Evolutionary conservation across 2,888 invertebrate genomes (phyloP), one percentile per base, ranked within the genome.

Genomic region (Morpho achilles): DNA sequence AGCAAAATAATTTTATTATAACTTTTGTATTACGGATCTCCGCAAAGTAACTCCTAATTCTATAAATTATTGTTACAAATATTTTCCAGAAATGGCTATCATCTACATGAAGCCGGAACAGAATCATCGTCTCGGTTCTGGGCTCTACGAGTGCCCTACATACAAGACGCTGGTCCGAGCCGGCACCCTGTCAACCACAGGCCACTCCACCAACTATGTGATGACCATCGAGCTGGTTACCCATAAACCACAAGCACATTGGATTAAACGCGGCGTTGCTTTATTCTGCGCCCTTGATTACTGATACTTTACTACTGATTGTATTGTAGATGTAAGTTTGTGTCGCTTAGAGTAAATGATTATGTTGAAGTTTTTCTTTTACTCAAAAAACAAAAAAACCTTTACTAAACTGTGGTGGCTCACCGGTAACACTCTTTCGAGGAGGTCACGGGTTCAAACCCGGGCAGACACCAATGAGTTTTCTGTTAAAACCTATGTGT

Each of bases 161-260:
- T 96, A 96, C 84, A 96, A 96, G 91, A 96, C 96, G 0, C 91
- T 94, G 58, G 92, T 94, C 58, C 91, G 96, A 5, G 93, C 95
- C 8, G 96, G 96, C 3, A 91, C 93, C 0, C 83, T 96, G 32
- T 95, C 95, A 56, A 96, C 96, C 1, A 96, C 96, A 0, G 96
- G 96, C 0, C 96, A 96, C 79, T 96, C 96, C 57, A 96, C 96
- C 53, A 96, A 96, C 88, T 96, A 96, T 77, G 95, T 96, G 49
- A 94, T 96, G 84, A 93, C 94, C 61, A 93, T 96, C 74, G 92
- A 92, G 70, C 79, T 96, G 66, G 89, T 92, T 41, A 94, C 95
- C 0, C 91, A 91, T 60, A 92, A 92, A 71, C 92, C 93, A 2
- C 91, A 92, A 55, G 82, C 92, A 65, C 95, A 96, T 73, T 96